Percentiles rank a stretch among this genome's conserved stretches.
These are phyloP conservation scores for human DNA, from an alignment of 2,113 vertebrate species.

Conservation along the genomic window GRCh38 chrX:153624501-153625000, in stretches of 20 bases:
- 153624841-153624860: background rate
- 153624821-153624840: background rate
- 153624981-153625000: background rate
- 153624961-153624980: background rate
- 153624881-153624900: background rate
- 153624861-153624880: background rate
- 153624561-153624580: background rate
- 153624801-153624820: rapidly evolving
- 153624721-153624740: no score
- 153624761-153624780: background rate
- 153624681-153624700: background rate
- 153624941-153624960: background rate
- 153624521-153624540: background rate
- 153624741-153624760: background rate
- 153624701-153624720: no score
- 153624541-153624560: no score
- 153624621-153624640: background rate
- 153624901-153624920: background rate
- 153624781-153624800: no score
- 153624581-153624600: background rate
- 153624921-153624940: background rate
- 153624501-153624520: background rate
- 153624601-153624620: background rate
- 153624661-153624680: background rate
- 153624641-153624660: no score